phyloP scores from a whole-genome alignment of 2,113 vertebrate species.

The Helogale parvula region DNA sequence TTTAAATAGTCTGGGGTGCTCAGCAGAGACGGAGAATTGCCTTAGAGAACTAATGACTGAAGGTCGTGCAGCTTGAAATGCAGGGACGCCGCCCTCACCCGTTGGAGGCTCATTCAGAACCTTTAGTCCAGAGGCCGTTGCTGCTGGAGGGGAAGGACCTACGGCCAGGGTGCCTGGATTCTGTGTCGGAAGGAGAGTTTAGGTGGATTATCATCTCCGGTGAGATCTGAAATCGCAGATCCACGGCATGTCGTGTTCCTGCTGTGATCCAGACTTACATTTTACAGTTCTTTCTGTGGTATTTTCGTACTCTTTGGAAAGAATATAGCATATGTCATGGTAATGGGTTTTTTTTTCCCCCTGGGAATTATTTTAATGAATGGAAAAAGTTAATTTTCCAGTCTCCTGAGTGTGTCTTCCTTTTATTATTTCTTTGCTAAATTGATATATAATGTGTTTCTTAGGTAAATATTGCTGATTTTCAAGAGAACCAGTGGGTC shows the following conservation, averaged over 20 bases:
- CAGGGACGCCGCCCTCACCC: neutral
- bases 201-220: neutral
- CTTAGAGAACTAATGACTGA: neutral
- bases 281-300: neutral
- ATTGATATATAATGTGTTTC: constrained; percentile 47
- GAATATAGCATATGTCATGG: neutral
- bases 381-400: neutral
- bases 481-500: constrained; percentile 96
- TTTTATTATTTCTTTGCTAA: constrained; percentile 49
- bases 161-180: neutral
- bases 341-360: neutral
- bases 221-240: neutral
- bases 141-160: neutral
- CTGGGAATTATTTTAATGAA: neutral
- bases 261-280: neutral
- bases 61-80: neutral
- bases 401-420: neutral
- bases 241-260: neutral
- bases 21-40: neutral
- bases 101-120: neutral
- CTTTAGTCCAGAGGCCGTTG: neutral
- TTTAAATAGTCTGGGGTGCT: neutral
- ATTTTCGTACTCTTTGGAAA: neutral
- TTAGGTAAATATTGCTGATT: constrained; percentile 96
- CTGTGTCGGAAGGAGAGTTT: neutral